These are phyloP conservation scores for Nothoprocta perdicaria DNA, from an alignment of 2,113 vertebrate species.

Conservation along the genomic window DNA sequence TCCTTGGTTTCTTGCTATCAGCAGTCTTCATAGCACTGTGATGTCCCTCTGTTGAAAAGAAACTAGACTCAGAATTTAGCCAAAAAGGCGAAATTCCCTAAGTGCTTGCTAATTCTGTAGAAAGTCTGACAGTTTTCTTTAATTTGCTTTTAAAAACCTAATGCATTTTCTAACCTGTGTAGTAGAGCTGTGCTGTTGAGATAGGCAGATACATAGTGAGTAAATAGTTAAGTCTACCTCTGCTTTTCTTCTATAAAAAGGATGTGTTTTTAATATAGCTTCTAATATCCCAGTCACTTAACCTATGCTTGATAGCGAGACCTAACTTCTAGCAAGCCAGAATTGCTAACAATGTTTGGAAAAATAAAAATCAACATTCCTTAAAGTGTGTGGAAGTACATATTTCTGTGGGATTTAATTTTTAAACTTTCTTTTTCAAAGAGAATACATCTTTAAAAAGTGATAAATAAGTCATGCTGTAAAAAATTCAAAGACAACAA, in stretches of 20 bases:
- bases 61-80: not conserved
- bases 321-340: not conserved
- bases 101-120: constrained; percentile 4
- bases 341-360: constrained; percentile 48
- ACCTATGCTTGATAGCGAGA: not conserved
- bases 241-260: not conserved
- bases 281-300: too few relatives aligned
- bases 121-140: constrained; percentile 7
- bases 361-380: constrained; percentile 23
- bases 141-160: constrained; percentile 33
- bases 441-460: not conserved
- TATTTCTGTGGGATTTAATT: not conserved
- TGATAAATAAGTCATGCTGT: not conserved
- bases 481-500: not conserved
- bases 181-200: constrained; percentile 31
- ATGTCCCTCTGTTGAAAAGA: not conserved
- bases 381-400: not conserved
- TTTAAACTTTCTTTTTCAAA: not conserved
- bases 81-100: not conserved
- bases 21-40: not conserved
- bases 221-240: not conserved
- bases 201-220: not conserved
- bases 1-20: not conserved
- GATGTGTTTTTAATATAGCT: not conserved
- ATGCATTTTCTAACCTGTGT: not conserved